Conservation (phyloP, 2,888 invertebrate species). For the Ctenicera cuprea region DNA sequence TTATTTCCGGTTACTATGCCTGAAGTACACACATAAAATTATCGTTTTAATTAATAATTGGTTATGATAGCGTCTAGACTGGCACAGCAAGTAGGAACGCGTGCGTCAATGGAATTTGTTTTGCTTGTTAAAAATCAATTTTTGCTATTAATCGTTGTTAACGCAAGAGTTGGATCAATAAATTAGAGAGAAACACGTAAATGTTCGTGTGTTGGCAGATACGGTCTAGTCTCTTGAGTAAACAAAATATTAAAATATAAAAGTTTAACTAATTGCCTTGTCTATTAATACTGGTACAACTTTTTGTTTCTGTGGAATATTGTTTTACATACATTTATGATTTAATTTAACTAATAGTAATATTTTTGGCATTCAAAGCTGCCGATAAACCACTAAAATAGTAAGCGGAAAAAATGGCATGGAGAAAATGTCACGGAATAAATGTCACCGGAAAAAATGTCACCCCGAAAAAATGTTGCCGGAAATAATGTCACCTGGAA, state of each 20-base stretch:
- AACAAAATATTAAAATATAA: not conserved
- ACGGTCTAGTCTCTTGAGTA: not conserved
- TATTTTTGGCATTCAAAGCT: no score
- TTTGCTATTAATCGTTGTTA: constrained; percentile 29
- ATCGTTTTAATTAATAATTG: constrained; percentile 34
- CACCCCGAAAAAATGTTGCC: no score
- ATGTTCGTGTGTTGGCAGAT: constrained; percentile 7
- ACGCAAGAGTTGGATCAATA: constrained; percentile 26
- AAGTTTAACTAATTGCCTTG: not conserved
- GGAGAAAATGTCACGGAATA: no score
- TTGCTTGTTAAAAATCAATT: constrained; percentile 32
- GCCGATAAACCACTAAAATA: no score
- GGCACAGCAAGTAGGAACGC: constrained; percentile 12
- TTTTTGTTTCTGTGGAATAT: no score
- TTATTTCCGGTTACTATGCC: constrained; percentile 25
- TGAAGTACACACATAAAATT: constrained; percentile 19
- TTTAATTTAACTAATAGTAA: no score
- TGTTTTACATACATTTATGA: no score
- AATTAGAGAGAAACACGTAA: constrained; percentile 14
- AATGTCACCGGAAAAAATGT: no score
- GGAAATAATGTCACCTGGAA: no score
- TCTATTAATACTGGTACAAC: no score
- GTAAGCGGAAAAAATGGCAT: no score
- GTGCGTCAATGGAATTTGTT: constrained; percentile 22
- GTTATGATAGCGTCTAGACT: constrained; percentile 30